Percentiles rank a stretch among this genome's conserved stretches.
Conservation (phyloP, 2,888 invertebrate species). For the Ecliptopera silaceata region DNA sequence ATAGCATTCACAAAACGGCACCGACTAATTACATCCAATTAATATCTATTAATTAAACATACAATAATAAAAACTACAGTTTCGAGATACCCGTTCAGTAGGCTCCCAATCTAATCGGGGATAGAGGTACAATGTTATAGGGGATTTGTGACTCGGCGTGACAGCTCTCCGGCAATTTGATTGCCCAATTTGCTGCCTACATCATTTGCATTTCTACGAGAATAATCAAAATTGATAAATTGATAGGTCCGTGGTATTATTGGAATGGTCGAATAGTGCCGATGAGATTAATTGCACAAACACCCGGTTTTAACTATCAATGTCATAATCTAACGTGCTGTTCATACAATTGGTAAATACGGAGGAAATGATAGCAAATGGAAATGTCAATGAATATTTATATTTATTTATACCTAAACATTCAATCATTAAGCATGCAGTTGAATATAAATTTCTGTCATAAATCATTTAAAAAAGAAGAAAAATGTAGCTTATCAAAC, state of each 20-base stretch:
- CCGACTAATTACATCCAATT: no score
- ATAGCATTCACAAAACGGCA: no score
- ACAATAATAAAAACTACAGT: no score
- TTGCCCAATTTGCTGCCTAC: slow-evolving; percentile 40
- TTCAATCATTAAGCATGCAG: no score
- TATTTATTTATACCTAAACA: no score
- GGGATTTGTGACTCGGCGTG: slow-evolving; percentile 32
- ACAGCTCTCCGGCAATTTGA: slow-evolving; percentile 42
- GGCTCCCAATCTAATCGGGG: slow-evolving; percentile 38
- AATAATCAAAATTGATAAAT: slow-evolving; percentile 48
- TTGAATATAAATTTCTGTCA: no score
- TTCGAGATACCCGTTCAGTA: slow-evolving; percentile 6
- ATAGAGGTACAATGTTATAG: slow-evolving; percentile 39
- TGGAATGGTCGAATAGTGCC: slow-evolving; percentile 8
- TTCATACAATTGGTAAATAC: neutral
- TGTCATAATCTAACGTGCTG: slow-evolving; percentile 4
- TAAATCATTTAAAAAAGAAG: no score
- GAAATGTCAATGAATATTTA: no score
- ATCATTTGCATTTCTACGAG: slow-evolving; percentile 45
- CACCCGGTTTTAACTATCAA: neutral
- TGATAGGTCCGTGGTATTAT: slow-evolving; percentile 13
- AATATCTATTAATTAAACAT: no score
- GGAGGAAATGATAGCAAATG: neutral
- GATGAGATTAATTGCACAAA: slow-evolving; percentile 15
- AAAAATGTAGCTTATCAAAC: no score